Percentiles rank a stretch among this genome's conserved stretches.
Conservation (phyloP, 2,797 vertebrate species). For the Oceanodroma leucorhoa region DNA sequence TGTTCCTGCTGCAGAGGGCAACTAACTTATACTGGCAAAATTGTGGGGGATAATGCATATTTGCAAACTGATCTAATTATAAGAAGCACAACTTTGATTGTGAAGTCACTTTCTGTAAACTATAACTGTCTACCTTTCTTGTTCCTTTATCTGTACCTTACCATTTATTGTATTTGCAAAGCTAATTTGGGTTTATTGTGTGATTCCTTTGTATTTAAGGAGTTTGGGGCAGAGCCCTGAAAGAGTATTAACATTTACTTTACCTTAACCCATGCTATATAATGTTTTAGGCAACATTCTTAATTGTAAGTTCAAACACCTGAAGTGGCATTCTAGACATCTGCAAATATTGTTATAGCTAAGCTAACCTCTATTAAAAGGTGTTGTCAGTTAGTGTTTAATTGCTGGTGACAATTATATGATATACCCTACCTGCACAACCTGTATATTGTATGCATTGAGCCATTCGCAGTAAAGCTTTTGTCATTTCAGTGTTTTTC, state of each 20-base stretch:
- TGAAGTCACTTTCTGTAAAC: constrained; percentile 82
- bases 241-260: constrained; percentile 79
- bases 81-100: constrained; percentile 85
- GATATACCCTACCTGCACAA: constrained; percentile 60
- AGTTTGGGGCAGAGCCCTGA: constrained; percentile 91
- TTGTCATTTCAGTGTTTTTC: constrained; percentile 73
- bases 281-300: constrained; percentile 83
- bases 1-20: constrained; percentile 61
- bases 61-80: constrained; percentile 78
- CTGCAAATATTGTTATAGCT: constrained; percentile 61
- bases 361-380: constrained; percentile 66
- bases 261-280: constrained; percentile 69
- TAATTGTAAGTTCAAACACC: constrained; percentile 75
- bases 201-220: constrained; percentile 91
- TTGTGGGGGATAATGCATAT: constrained; percentile 72
- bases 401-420: constrained; percentile 68
- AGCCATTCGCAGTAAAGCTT: constrained; percentile 65
- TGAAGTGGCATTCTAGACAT: constrained; percentile 69
- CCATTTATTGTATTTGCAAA: constrained; percentile 76
- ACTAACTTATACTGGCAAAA: constrained; percentile 64
- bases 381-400: constrained; percentile 60
- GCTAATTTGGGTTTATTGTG: constrained; percentile 84
- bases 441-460: constrained; percentile 70
- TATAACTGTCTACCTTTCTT: constrained; percentile 78
- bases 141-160: constrained; percentile 79